phyloP scores from a whole-genome alignment of 2,113 vertebrate genomes.

The Chauna torquata region DNA sequence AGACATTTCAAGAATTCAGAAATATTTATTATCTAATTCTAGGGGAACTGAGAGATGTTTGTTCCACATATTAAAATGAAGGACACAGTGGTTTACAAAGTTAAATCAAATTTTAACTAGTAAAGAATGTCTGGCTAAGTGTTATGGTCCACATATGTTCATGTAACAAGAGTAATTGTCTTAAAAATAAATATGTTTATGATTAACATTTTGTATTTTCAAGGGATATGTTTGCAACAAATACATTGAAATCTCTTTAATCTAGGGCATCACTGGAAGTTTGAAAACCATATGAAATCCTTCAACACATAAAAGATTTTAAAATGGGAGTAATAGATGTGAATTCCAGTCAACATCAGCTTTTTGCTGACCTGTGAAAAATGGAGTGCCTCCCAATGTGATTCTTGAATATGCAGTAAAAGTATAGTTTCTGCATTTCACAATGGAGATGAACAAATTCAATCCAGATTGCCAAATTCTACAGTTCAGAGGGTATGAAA shows the following conservation, averaged over 20 bases:
- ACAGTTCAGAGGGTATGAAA: neutral
- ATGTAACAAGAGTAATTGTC: conserved; percentile 52
- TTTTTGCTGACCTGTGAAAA: neutral
- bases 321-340: neutral
- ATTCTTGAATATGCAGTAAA: neutral
- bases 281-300: neutral
- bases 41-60: conserved; percentile 23
- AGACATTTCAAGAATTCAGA: conserved; percentile 59
- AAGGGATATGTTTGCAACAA: conserved; percentile 46
- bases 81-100: conserved; percentile 38
- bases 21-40: conserved; percentile 44
- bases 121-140: conserved; percentile 35
- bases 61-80: conserved; percentile 51
- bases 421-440: neutral
- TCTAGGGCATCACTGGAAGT: neutral
- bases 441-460: neutral
- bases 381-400: neutral
- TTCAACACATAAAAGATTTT: neutral
- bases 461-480: neutral
- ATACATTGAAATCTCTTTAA: conserved; percentile 8
- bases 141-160: conserved; percentile 68
- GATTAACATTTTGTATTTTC: conserved; percentile 56
- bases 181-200: conserved; percentile 63
- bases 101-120: conserved; percentile 21
- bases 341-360: neutral